Evolutionary conservation across 1,140 invertebrate genomes (phyloP), one percentile per base, ranked within the genome.

Genomic region (Pentalonia nigronervosa): DNA sequence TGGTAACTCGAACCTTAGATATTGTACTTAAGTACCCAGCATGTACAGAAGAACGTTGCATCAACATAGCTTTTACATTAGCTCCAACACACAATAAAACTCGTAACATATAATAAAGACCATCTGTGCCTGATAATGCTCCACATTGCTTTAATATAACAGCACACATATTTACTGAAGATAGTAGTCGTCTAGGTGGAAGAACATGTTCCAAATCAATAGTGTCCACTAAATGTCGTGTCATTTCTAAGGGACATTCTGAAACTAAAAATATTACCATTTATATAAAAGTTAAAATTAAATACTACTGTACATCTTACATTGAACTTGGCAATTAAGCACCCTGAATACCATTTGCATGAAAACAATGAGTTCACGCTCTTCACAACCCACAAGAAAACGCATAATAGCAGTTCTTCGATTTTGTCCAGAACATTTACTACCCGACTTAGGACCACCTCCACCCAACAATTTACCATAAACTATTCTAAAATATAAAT

Each of bases 71-170:
- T 91, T 89, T 93, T n/a, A 93, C 36, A 56, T 83, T 88, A 50
- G 56, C 67, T 14, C 84, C 84, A 93, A 86, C 41, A 60, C 84
- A 90, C 84, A 84, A 67, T 17, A 93, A 53, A 48, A 98, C 95
- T 94, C 97, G 97, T 0, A 98, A 94, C 21, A 99, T 95, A 90
- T 96, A 96, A 0, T 96, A 96, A n/a, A 98, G 95, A 48, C 98
- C 95, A 87, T 96, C 95, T 2, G 96, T 95, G 60, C 96, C 96
- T 95, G 98, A 96, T 89, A 97, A 96, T 25, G 97, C 97, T 0
- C 98, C 98, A 94, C 99, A 97, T 95, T 99, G 97, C 95, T 98
- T 97, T n/a, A 98, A 96, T 41, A 99, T 96, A 34, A 97, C 96
- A 81, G 97, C 96, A 81, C 99, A 95, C 11, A 98, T 96, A 95